Percentiles rank a stretch among this genome's conserved stretches.
Conservation (phyloP, 2,113 vertebrate genomes). For the Orthochromis indermauri region DNA sequence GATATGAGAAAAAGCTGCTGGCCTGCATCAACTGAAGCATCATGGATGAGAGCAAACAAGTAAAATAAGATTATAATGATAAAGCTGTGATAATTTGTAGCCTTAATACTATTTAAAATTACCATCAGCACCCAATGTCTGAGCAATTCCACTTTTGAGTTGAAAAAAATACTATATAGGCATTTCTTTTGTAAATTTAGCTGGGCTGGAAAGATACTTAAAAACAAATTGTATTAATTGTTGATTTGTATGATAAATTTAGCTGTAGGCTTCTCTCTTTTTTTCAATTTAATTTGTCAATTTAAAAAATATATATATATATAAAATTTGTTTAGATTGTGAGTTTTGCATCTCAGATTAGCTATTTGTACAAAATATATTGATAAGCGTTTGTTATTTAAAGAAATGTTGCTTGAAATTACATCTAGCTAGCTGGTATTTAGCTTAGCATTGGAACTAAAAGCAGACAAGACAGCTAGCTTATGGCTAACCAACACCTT, state of each 20-base stretch:
- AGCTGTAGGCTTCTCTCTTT: neutral
- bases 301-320: fast-evolving
- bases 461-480: neutral
- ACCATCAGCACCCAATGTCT: neutral
- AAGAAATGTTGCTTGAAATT: neutral
- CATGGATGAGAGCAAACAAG: neutral
- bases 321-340: neutral
- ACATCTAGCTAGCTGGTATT: neutral
- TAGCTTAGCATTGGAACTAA: neutral
- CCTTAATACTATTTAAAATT: neutral
- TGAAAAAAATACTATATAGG: neutral
- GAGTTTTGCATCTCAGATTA: neutral
- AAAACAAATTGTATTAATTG: neutral
- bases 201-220: neutral
- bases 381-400: neutral
- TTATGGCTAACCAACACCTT: neutral
- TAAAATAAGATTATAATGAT: neutral
- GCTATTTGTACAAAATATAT: neutral
- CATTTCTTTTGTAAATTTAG: neutral
- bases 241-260: neutral
- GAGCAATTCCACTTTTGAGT: neutral
- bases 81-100: neutral
- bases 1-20: neutral
- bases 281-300: neutral
- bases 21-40: neutral